Conservation (phyloP, 2,888 invertebrate genomes). For the Drosophila monieri region DNA sequence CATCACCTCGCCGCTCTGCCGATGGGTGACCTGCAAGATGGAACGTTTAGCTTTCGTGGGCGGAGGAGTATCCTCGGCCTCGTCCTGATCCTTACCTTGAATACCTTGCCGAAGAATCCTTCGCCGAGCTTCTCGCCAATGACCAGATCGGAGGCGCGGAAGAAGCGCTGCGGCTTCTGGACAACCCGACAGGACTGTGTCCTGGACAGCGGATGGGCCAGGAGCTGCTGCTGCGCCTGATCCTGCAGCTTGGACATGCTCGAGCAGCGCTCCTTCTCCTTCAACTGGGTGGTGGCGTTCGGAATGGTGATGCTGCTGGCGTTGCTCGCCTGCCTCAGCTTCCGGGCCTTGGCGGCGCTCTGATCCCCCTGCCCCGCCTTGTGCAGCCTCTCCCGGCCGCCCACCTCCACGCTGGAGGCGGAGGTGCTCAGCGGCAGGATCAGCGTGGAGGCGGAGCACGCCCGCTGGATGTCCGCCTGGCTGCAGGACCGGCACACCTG, state of each 20-base stretch:
- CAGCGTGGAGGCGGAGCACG: slow-evolving; percentile 74
- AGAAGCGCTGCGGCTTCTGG: slow-evolving; percentile 89
- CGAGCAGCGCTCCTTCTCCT: slow-evolving; percentile 92
- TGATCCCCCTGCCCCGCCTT: slow-evolving; percentile 81
- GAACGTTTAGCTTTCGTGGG: background rate
- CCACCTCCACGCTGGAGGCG: slow-evolving; percentile 79
- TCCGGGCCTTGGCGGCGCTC: slow-evolving; percentile 87
- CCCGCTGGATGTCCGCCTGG: slow-evolving; percentile 83
- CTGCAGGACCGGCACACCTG: slow-evolving; percentile 86
- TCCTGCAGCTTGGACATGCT: slow-evolving; percentile 93
- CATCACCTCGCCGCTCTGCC: slow-evolving; percentile 96
- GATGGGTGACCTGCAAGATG: slow-evolving; percentile 89
- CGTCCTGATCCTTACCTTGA: slow-evolving; percentile 85
- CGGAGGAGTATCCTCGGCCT: background rate
- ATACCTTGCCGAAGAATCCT: slow-evolving; percentile 97
- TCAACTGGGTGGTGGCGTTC: slow-evolving; percentile 71
- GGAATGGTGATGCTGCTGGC: slow-evolving; percentile 75
- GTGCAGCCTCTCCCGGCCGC: slow-evolving; percentile 80
- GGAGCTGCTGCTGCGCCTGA: slow-evolving; percentile 80
- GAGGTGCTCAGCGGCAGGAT: slow-evolving; percentile 79
- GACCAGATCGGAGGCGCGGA: slow-evolving; percentile 95
- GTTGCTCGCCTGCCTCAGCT: slow-evolving; percentile 83
- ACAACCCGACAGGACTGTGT: slow-evolving; percentile 92
- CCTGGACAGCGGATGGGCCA: slow-evolving; percentile 86
- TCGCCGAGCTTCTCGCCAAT: slow-evolving; percentile 95